Conservation (phyloP, 1,140 invertebrate species). For the Drosophila orosa region DNA sequence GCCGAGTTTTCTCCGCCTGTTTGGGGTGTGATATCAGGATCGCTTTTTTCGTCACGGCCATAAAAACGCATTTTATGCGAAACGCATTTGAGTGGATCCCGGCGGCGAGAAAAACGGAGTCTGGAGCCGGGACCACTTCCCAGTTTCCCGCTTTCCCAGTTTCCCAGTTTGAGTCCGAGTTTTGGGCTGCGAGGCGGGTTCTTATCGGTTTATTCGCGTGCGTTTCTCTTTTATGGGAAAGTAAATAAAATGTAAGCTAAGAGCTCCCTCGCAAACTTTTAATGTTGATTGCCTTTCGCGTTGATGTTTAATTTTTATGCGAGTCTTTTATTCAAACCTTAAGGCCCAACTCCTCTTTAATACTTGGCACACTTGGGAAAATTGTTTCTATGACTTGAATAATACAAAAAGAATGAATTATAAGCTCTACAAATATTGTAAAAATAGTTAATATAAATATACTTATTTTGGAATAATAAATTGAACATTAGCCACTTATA, state of each 20-base stretch:
- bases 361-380: not conserved
- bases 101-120: constrained; percentile 28
- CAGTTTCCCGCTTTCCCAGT: not conserved
- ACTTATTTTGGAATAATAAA: too few relatives aligned
- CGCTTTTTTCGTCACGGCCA: constrained; percentile 74
- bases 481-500: too few relatives aligned
- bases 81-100: constrained; percentile 77
- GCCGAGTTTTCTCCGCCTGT: constrained; percentile 21
- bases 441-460: too few relatives aligned
- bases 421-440: not conserved
- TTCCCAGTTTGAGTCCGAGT: constrained; percentile 17
- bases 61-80: constrained; percentile 82
- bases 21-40: constrained; percentile 50
- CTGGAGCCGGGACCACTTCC: constrained; percentile 24
- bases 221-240: constrained; percentile 73
- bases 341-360: constrained; percentile 2
- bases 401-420: not conserved
- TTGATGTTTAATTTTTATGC: constrained; percentile 77
- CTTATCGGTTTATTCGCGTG: constrained; percentile 52
- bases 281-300: constrained; percentile 80
- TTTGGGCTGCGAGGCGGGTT: constrained; percentile 23
- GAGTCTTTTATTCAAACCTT: constrained; percentile 45
- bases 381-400: not conserved
- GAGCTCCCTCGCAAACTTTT: constrained; percentile 68
- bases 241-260: constrained; percentile 75